Evolutionary conservation across 2,888 invertebrate species (phyloP), one percentile per base, ranked within the genome.

Genomic region (Cephus runcator): DNA sequence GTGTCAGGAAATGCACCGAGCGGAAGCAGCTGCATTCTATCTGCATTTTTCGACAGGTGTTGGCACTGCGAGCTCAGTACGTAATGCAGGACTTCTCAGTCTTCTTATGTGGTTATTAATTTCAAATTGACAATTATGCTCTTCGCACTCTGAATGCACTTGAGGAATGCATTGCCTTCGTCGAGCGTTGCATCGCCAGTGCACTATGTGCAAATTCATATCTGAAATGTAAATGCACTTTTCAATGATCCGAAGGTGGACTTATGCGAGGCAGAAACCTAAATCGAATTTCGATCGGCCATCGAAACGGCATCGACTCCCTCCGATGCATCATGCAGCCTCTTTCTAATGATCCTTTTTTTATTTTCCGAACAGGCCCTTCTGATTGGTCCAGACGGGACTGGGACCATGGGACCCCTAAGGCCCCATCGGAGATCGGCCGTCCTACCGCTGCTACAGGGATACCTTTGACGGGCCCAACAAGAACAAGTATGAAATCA

Each of bases 401-500:
- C 86, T 87, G 85, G 86, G 85, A 84, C 85, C 84, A 86, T 84
- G 85, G 86, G 88, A 88, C 89, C 90, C 78, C 89, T 87, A 87
- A 88, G 90, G 90, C 88, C 87, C 87, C 89, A 81, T 87, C 86
- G 87, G 83, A 83, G 81, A 90, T 90, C 88, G 88, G 85, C 89
- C 91, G 85, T 90, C 90, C 90, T 91, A 90, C 90, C 56, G n/a
- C 71, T 87, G 88, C 89, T 85, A 88, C 86, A 85, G 87, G 87
- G 87, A 90, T 89, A 87, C 87, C 87, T 91, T 90, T 91, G 91
- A 90, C 90, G 90, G 88, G 87, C 83, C 85, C 88, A 91, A 90
- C 84, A 90, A 87, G 87, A 91, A 89, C 88, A 90, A 90, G 90
- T 90, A 88, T 89, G 85, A 89, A 89, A 90, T 90, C 90, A 89